phyloP scores from a whole-genome alignment of 1,140 invertebrate genomes.

The Rhyacophila brunnea region DNA sequence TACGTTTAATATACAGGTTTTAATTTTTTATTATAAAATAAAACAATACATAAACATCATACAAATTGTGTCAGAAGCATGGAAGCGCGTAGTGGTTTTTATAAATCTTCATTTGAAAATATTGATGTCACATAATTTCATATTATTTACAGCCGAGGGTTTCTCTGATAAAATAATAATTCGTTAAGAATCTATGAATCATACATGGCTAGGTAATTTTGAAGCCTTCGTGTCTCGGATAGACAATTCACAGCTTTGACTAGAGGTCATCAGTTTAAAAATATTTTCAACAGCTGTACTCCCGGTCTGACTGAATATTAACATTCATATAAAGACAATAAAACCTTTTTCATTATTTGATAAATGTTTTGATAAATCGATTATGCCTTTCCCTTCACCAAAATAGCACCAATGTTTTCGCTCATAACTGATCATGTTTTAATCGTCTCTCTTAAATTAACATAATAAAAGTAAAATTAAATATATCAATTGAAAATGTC shows the following conservation, averaged over 20 bases:
- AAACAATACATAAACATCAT: background rate
- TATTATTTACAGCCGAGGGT: slow-evolving; percentile 9
- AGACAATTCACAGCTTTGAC: slow-evolving; percentile 18
- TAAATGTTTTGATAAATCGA: background rate
- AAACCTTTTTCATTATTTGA: background rate
- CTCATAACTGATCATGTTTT: slow-evolving; percentile 12
- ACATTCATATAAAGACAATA: background rate
- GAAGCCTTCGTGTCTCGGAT: background rate
- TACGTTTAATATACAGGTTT: background rate
- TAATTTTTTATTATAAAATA: background rate
- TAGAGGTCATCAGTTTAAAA: slow-evolving; percentile 17
- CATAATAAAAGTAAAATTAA: slow-evolving; percentile 12
- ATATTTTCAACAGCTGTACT: background rate
- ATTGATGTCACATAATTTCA: slow-evolving; percentile 1
- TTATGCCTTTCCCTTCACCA: slow-evolving; percentile 19
- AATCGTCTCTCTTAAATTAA: too few species aligned
- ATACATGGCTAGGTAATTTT: background rate
- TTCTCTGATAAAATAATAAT: slow-evolving; percentile 9
- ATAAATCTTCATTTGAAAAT: background rate
- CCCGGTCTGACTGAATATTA: background rate
- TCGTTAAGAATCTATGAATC: background rate
- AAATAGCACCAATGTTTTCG: slow-evolving; percentile 25
- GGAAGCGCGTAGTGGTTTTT: background rate
- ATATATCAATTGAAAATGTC: slow-evolving; percentile 6
- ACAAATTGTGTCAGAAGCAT: slow-evolving; percentile 1